phyloP scores from a whole-genome alignment of 2,888 invertebrate species.

The Vanessa cardui region DNA sequence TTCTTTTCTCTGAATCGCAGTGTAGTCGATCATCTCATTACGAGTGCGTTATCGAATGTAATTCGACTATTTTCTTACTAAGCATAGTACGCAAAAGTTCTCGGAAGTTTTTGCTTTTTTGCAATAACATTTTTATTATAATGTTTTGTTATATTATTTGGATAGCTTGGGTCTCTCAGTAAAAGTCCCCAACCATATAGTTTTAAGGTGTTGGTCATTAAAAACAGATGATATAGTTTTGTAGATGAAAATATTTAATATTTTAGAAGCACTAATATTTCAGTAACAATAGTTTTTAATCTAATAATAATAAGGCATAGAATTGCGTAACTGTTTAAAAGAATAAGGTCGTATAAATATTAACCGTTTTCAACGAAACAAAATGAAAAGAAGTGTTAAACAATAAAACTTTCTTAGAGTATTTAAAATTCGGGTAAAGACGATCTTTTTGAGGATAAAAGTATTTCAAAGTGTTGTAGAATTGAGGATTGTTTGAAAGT shows the following conservation, averaged over 20 bases:
- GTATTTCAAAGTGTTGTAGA: slow-evolving; percentile 1
- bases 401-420: slow-evolving; percentile 14
- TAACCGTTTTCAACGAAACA: slow-evolving; percentile 4
- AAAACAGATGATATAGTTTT: neutral
- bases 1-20: no score
- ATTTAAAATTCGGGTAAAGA: slow-evolving; percentile 15
- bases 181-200: no score
- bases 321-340: neutral
- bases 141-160: no score
- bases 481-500: slow-evolving; percentile 11
- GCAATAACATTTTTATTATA: no score
- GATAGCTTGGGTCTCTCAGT: no score
- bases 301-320: neutral
- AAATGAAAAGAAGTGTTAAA: slow-evolving; percentile 16
- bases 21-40: no score
- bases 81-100: no score
- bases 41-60: no score
- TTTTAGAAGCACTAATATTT: neutral
- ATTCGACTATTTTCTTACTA: no score
- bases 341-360: neutral
- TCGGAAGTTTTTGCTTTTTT: no score
- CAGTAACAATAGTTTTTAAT: neutral
- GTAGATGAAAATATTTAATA: neutral
- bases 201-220: neutral
- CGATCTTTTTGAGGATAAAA: slow-evolving; percentile 12